phyloP scores from a whole-genome alignment of 2,888 invertebrate species.

The Athalia cordata region DNA sequence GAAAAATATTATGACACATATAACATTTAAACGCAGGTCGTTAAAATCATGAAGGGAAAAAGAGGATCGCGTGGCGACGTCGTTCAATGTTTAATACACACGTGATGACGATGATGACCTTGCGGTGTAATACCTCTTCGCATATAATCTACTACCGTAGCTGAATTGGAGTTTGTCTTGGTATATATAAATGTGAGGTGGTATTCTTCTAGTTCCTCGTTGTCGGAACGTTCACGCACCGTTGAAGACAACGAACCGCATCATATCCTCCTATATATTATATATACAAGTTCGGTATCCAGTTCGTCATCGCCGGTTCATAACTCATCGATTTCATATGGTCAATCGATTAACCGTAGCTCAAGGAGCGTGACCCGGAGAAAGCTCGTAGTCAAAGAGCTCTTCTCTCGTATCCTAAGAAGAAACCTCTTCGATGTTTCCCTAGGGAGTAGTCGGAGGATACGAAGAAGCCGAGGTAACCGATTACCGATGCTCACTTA shows the following conservation, averaged over 20 bases:
- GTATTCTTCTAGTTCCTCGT: slow-evolving; percentile 34
- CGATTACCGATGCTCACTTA: slow-evolving; percentile 45
- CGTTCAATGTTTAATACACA: slow-evolving; percentile 24
- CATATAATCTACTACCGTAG: not conserved
- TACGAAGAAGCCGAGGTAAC: slow-evolving; percentile 34
- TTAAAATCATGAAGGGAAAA: slow-evolving; percentile 36
- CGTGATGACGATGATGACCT: slow-evolving; percentile 7
- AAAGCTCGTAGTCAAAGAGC: slow-evolving; percentile 25
- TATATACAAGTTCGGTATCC: slow-evolving; percentile 18
- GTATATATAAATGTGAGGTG: not conserved
- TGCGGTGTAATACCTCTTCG: slow-evolving; percentile 28
- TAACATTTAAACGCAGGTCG: slow-evolving; percentile 30
- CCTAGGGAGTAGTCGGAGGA: not conserved
- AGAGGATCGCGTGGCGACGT: slow-evolving; percentile 40
- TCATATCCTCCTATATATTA: slow-evolving; percentile 20
- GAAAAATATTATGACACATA: slow-evolving; percentile 41
- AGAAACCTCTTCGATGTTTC: not conserved
- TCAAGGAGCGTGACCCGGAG: slow-evolving; percentile 40
- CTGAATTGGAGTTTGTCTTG: not conserved
- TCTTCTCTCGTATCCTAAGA: not conserved
- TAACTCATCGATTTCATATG: slow-evolving; percentile 45
- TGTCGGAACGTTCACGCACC: slow-evolving; percentile 37
- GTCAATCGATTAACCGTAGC: slow-evolving; percentile 39
- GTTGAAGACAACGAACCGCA: slow-evolving; percentile 40
- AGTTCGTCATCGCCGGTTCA: slow-evolving; percentile 40